A percentile compares a stretch with the other conserved stretches of the same genome.
Evolutionary conservation across 2,797 vertebrate genomes (phyloP).

Genomic region (Acridotheres tristis): DNA sequence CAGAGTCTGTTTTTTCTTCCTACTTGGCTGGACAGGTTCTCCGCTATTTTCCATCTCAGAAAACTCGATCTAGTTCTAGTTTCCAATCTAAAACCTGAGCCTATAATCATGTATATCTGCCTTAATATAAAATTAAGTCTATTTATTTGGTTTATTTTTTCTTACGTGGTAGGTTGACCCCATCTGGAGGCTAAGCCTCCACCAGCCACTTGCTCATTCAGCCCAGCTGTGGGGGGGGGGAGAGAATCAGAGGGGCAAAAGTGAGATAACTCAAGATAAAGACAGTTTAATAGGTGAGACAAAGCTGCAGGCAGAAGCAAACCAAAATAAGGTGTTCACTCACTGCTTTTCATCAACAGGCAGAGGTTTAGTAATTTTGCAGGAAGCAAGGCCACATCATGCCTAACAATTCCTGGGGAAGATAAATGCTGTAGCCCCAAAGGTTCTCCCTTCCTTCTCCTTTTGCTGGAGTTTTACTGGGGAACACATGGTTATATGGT

Average conservation of each 20-base stretch:
- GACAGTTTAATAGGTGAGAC: neutral
- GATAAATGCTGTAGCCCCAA: neutral
- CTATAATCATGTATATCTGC: neutral
- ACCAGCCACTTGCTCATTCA: accelerated
- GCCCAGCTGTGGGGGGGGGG: neutral
- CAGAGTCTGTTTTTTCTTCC: neutral
- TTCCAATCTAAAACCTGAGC: neutral
- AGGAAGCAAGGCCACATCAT: neutral
- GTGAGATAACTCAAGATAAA: neutral
- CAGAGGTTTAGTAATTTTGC: neutral
- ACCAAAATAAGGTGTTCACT: neutral
- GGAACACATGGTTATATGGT: accelerated
- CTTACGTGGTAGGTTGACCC: neutral
- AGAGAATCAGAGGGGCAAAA: neutral
- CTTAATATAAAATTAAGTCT: neutral
- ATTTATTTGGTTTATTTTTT: slow-evolving; percentile 6
- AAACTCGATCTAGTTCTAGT: neutral
- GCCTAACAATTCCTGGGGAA: accelerated
- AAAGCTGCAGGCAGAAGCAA: neutral
- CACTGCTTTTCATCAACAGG: neutral
- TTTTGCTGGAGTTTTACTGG: neutral
- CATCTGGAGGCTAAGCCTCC: neutral
- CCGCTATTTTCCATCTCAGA: neutral
- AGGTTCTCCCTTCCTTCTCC: accelerated
- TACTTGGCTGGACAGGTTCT: neutral